Base-by-base conservation (phyloP, 2,797 vertebrate species). In the Apogon hyalosoma region DNA sequence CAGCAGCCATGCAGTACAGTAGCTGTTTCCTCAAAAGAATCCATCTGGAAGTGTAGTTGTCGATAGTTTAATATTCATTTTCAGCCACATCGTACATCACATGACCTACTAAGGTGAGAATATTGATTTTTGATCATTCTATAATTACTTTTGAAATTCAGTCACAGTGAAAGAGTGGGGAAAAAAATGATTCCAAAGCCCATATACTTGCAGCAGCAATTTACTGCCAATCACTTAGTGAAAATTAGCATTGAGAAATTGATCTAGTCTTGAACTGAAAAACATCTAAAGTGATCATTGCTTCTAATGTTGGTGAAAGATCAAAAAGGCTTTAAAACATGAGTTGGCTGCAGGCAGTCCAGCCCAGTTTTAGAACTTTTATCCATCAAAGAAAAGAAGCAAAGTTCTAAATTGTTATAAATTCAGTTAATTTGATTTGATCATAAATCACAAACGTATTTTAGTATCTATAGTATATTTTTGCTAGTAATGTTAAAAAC, bases 121-220 rank as follows among this genome's bases (percentile, higher is more conserved):
- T 49, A 79, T 77, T 2, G 67, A 83, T 79, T 80, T 69, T 62
- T 46, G 43, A 72, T 75, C 28, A 60, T 75, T 73, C 18, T 59
- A 16, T 73, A 75, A 77, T 80, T 61, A 84, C 45, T 28, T 52
- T 68, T 47, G 36, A 79, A 68, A 77, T 69, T 2, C 6, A 78
- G 65, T 80, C 7, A 45, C 6, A 4, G 50, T 56, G 28, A 60
- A 50, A 52, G 40, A 59, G 45, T 45, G 24, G 5, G 11, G 55
- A 21, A 50, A 64, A 12, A 65, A 74, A 73, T 6, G 54, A 79
- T 67, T 69, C 28, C 41, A 65, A 52, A 78, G 74, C 8, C 7
- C 11, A 50, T 45, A 1, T 55, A 55, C 36, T 53, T 40, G 24
- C 48, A 45, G 24, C 40, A 46, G 63, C 42, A 65, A 45, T 19